These are phyloP conservation scores for Thunnus maccoyii DNA, from an alignment of 2,113 vertebrate genomes.

Conservation along the genomic window DNA sequence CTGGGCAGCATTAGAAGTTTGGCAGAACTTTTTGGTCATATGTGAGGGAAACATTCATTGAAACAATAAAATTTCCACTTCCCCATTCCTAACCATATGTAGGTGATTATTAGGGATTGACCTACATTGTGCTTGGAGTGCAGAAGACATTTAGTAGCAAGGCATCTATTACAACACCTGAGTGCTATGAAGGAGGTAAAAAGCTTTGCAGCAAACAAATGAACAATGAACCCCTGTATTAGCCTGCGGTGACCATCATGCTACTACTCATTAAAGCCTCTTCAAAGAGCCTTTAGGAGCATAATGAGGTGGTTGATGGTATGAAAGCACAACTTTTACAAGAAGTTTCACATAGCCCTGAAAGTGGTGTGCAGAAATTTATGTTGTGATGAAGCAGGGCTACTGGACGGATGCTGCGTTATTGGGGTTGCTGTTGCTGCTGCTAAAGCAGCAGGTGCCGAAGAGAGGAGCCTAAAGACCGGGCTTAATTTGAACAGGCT, in stretches of 20 bases:
- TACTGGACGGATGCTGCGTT: conserved; percentile 49
- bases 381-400: conserved; percentile 41
- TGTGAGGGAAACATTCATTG: not conserved
- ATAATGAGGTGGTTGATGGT: conserved; percentile 66
- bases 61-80: not conserved
- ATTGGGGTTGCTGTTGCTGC: conserved; percentile 32
- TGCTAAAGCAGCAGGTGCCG: conserved; percentile 40
- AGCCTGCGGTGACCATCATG: conserved; percentile 35
- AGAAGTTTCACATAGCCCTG: conserved; percentile 53
- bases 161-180: conserved; percentile 44
- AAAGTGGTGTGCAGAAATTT: conserved; percentile 36
- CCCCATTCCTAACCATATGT: conserved; percentile 11
- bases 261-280: conserved; percentile 59
- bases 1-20: not conserved
- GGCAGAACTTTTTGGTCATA: not conserved
- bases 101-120: conserved; percentile 40
- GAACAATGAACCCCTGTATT: conserved; percentile 30
- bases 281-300: conserved; percentile 49
- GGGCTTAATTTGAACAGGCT: conserved; percentile 68
- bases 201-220: conserved; percentile 48
- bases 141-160: conserved; percentile 13
- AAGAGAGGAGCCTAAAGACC: not conserved
- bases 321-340: conserved; percentile 66
- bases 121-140: conserved; percentile 30
- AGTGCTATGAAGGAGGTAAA: conserved; percentile 44